Evolutionary conservation across 2,113 vertebrate genomes (phyloP).

Genomic region (Marcusenius ussheri): DNA sequence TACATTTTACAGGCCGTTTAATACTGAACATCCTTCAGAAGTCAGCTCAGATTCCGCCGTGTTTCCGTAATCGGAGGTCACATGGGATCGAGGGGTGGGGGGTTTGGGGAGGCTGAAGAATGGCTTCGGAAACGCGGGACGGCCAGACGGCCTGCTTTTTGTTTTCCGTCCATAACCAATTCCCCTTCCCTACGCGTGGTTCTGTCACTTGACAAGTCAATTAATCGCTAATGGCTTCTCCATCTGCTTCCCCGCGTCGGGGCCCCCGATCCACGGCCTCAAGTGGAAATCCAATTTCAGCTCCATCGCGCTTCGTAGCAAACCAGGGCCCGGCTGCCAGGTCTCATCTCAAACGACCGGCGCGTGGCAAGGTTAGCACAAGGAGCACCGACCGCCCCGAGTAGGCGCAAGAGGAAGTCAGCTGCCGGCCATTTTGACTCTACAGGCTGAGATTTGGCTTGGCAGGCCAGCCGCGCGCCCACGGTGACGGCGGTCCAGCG

Average conservation of each 20-base stretch:
- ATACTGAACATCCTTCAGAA: background rate
- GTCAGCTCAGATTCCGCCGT: background rate
- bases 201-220: slow-evolving; percentile 26
- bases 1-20: background rate
- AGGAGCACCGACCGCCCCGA: background rate
- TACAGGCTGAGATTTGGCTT: background rate
- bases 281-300: slow-evolving; percentile 8
- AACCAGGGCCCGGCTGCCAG: background rate
- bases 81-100: background rate
- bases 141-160: background rate
- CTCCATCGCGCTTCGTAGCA: background rate
- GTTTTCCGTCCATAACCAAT: slow-evolving; percentile 4
- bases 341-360: background rate
- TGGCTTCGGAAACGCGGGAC: background rate
- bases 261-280: slow-evolving; percentile 8
- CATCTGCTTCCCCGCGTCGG: slow-evolving; percentile 9
- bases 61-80: background rate
- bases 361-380: background rate
- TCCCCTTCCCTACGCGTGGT: slow-evolving; percentile 5
- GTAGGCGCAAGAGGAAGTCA: background rate
- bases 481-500: background rate
- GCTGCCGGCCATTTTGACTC: background rate
- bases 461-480: background rate
- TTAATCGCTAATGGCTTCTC: slow-evolving; percentile 26
- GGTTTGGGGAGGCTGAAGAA: background rate